Evolutionary conservation across 2,888 invertebrate species (phyloP), one percentile per base, ranked within the genome.

Genomic region (Caenorhabditis uteleia): DNA sequence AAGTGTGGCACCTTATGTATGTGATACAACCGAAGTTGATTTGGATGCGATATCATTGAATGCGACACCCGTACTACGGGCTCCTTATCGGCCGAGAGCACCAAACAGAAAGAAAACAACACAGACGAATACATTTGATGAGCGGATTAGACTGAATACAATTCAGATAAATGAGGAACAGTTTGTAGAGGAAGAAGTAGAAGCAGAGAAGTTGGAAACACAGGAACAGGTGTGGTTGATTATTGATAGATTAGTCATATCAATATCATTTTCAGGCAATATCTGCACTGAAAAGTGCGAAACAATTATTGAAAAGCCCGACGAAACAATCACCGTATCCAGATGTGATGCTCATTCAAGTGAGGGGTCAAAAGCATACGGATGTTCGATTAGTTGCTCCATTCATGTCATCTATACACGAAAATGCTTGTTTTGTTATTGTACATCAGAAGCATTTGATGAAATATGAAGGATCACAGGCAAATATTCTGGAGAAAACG

Each of bases 321-420:
- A 74, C 55, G 5, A 57, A 53, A 20, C 58, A 56, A 26, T 70
- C 70, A 2, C 64, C 73, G 1, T 79, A 74, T 54, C 79, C 78
- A 8, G 55, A 68, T 20, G 58, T 71, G 18, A 77, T 79, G 74
- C 53, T 79, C 10, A 75, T 79, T 34, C 70, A 70, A 58, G 54
- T 74, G 8, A 68, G 69, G 45, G 78, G 77, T 53, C 21, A 20
- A 12, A 73, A 70, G 34, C 46, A 64, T 27, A 53, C 74, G 4
- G 77, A 77, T 42, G 77, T 78, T 14, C 75, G 79, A 12, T 47
- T 75, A 4, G 74, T 79, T 2, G 47, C 51, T 10, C 78, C 77
- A 0, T 39, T 38, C 8, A 45, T 51, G 16, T 33, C 46, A 12
- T 70, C 71, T 0, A 55, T 78, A 27, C 62, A 72, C 39, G 64